phyloP scores from a whole-genome alignment of 2,113 vertebrate species.

The Mugil cephalus region DNA sequence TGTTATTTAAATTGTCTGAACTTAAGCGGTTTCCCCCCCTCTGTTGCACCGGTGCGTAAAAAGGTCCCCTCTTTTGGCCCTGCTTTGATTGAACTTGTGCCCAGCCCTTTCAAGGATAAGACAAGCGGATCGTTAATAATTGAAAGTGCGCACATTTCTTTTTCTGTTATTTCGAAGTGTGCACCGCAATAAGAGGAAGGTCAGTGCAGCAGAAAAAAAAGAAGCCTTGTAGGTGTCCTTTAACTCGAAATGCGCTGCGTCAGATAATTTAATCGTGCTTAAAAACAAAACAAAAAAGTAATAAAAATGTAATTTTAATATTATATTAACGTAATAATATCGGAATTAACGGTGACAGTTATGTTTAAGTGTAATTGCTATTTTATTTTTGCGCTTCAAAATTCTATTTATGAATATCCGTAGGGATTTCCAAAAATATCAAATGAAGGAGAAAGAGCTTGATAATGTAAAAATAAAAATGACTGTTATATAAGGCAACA shows the following conservation, averaged over 20 bases:
- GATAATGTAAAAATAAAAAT: background rate
- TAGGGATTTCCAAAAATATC: too few species aligned
- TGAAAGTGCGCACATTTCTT: slow-evolving; percentile 48
- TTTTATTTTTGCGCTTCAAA: too few species aligned
- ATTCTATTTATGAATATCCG: too few species aligned
- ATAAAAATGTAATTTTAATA: background rate
- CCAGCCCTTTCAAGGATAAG: slow-evolving; percentile 57
- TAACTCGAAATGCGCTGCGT: slow-evolving; percentile 5
- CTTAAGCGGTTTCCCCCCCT: background rate
- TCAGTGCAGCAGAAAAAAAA: background rate
- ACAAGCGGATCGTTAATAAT: slow-evolving; percentile 73
- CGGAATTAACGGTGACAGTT: too few species aligned
- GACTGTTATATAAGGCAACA: slow-evolving; percentile 27
- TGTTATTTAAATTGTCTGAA: slow-evolving; percentile 6
- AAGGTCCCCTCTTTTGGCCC: slow-evolving; percentile 23
- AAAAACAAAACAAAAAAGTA: background rate
- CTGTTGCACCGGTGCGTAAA: slow-evolving; percentile 12
- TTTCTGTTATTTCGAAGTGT: slow-evolving; percentile 44
- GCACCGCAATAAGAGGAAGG: background rate
- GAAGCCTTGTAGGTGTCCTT: slow-evolving; percentile 14
- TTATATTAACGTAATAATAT: too few species aligned
- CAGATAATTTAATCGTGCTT: too few species aligned
- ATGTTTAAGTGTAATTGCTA: too few species aligned
- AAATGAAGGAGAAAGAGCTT: background rate
- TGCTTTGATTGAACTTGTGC: slow-evolving; percentile 60